Evolutionary conservation across 2,113 vertebrate species (phyloP), one percentile per base, ranked within the genome.

Genomic region (Stegastes partitus): DNA sequence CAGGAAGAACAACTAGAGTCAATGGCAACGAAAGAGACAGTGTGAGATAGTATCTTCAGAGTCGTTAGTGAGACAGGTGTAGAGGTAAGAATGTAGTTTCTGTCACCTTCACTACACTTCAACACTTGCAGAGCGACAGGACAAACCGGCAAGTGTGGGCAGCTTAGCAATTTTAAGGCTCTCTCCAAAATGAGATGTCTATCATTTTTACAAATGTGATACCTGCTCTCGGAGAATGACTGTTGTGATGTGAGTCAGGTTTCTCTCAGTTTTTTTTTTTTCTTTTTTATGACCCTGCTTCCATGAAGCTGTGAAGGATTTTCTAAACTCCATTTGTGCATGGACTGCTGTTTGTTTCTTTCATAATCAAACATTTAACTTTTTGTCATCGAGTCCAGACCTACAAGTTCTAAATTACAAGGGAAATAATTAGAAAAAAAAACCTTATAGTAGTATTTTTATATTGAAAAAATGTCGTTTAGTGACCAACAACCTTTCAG

Each of bases 151-250:
- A 2, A 67, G 57, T n/a, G 39, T 12, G 44, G 74, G 55, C 39
- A 74, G 69, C 71, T 68, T 57, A 31, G 67, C 78, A 57, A 53
- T 22, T 47, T 58, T 25, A 69, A 62, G 53, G 37, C 58, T 65
- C 59, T 37, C 42, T 70, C 14, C 25, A 62, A 84, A 77, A 77
- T 83, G 55, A 87, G 81, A 82, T 34, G 9, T 87, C 88, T 23
- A 58, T 79, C 67, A 82, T 53, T 71, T 80, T 78, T 50, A 2
- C 0, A 70, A 66, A 68, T 51, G 59, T 37, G 69, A 67, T 21
- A 34, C 21, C 55, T 63, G 50, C 49, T 69, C n/a, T 66, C 14
- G 57, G 22, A 74, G 54, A 70, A 22, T 21, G 21, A 57, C 26
- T 23, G 59, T 47, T 72, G 54, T 49, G 56, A 47, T 69, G 22